phyloP scores from a whole-genome alignment of 2,888 invertebrate species.

The Schizotus pectinicornis region DNA sequence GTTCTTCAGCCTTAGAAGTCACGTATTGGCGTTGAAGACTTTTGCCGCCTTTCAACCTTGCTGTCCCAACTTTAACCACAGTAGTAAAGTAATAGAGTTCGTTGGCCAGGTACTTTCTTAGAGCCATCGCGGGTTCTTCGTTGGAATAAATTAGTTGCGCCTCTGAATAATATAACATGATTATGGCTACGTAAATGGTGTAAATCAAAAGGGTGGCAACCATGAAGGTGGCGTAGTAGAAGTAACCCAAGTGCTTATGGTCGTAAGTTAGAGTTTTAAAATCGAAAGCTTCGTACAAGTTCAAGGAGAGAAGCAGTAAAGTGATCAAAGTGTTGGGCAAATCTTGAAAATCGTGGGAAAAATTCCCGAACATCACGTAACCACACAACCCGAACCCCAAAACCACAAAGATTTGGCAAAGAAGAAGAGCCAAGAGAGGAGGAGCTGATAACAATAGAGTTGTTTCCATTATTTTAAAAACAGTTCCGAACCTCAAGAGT shows the following conservation, averaged over 20 bases:
- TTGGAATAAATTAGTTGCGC: background rate
- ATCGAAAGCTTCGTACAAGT: conserved; percentile 29
- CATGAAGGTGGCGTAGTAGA: conserved; percentile 29
- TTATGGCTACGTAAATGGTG: conserved; percentile 3
- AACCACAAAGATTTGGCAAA: conserved; percentile 23
- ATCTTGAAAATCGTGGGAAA: conserved; percentile 33
- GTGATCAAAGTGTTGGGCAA: conserved; percentile 31
- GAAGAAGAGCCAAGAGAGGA: conserved; percentile 33
- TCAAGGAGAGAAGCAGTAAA: conserved; percentile 35
- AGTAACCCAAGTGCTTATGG: conserved; percentile 1
- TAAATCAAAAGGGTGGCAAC: conserved; percentile 27
- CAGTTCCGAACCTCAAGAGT: conserved; percentile 42
- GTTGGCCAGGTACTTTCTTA: conserved; percentile 2
- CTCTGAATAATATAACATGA: conserved; percentile 3
- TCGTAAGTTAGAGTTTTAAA: conserved; percentile 1
- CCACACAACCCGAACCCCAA: conserved; percentile 15
- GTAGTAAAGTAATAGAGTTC: background rate
- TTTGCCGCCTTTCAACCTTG: background rate
- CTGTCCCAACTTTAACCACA: background rate
- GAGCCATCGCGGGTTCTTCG: background rate
- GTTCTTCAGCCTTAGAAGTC: conserved; percentile 7
- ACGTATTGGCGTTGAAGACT: background rate
- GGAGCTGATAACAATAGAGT: conserved; percentile 36
- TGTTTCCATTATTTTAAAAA: conserved; percentile 45
- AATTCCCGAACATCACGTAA: conserved; percentile 3